A percentile compares a stretch with the other conserved stretches of the same genome.
Evolutionary conservation across 53 echinoderm and acorn worm genomes (phyloP).

Genomic region (Apostichopus leukothele): DNA sequence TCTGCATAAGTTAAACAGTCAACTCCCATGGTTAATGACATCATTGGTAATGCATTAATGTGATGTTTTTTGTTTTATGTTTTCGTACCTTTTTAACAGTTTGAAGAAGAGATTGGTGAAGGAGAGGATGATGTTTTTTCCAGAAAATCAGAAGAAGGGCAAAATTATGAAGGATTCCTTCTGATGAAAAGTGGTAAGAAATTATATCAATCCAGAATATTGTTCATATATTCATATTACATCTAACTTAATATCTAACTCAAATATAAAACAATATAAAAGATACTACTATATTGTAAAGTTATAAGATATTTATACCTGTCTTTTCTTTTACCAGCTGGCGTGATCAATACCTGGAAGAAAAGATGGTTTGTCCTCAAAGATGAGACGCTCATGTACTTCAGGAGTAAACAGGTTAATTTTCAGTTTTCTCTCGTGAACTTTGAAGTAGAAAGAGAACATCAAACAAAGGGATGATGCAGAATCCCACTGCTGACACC

Average conservation of each 20-base stretch:
- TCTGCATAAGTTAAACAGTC: too few species aligned
- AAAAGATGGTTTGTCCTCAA: constrained; percentile 95
- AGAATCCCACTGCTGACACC: too few species aligned
- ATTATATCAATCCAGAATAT: too few species aligned
- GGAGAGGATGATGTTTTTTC: constrained; percentile 88
- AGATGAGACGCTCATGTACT: constrained; percentile 98
- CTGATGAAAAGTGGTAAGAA: constrained; percentile 83
- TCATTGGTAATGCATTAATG: background rate
- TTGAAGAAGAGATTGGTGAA: constrained; percentile 61
- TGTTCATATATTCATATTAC: too few species aligned
- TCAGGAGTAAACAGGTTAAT: constrained; percentile 84
- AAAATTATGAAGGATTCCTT: constrained; percentile 92
- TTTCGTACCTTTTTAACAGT: background rate
- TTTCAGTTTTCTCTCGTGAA: too few species aligned
- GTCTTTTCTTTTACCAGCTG: constrained; percentile 61
- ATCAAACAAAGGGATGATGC: too few species aligned
- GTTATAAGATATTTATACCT: too few species aligned
- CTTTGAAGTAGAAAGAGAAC: too few species aligned
- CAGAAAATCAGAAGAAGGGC: constrained; percentile 82
- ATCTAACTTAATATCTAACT: too few species aligned
- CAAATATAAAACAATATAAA: too few species aligned
- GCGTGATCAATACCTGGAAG: constrained; percentile 97
- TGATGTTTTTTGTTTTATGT: background rate
- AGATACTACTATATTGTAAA: too few species aligned
- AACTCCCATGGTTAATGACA: background rate